A percentile compares a stretch with the other conserved stretches of the same genome.
Evolutionary conservation across 35 echinoderm and acorn worm species (phyloP).

Genomic region (Ptychodera flava): DNA sequence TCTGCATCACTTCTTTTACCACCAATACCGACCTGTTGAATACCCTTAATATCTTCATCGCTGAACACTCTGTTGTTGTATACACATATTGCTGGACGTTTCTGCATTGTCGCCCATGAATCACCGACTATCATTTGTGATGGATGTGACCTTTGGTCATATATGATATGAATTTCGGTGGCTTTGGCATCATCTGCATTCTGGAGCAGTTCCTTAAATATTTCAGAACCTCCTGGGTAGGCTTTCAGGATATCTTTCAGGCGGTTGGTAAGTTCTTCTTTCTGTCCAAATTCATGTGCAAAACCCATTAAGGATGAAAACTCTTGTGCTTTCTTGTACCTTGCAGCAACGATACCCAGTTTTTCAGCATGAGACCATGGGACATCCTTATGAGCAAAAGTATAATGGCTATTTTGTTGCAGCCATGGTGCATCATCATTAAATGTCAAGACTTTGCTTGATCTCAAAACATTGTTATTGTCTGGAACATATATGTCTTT

Average conservation of each 20-base stretch:
- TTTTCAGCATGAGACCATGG: slow-evolving; percentile 20
- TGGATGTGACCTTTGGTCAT: slow-evolving; percentile 49
- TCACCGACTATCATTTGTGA: slow-evolving; percentile 9
- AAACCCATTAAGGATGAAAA: slow-evolving; percentile 16
- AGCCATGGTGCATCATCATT: slow-evolving; percentile 43
- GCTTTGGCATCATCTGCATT: slow-evolving; percentile 82
- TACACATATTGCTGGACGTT: slow-evolving; percentile 48
- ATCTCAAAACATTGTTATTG: background rate
- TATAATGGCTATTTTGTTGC: background rate
- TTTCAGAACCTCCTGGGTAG: slow-evolving; percentile 30
- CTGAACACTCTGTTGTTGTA: slow-evolving; percentile 74
- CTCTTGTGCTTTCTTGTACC: slow-evolving; percentile 25
- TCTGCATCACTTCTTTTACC: slow-evolving; percentile 34
- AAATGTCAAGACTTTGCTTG: slow-evolving; percentile 21
- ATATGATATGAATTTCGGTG: slow-evolving; percentile 55
- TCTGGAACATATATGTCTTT: slow-evolving; percentile 37
- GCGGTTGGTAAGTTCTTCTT: slow-evolving; percentile 55
- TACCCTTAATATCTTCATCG: slow-evolving; percentile 70
- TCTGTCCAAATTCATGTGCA: slow-evolving; percentile 59
- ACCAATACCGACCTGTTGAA: slow-evolving; percentile 66
- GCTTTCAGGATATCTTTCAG: slow-evolving; percentile 40
- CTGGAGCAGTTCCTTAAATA: slow-evolving; percentile 77
- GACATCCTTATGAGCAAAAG: slow-evolving; percentile 30
- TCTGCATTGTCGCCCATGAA: slow-evolving; percentile 22
- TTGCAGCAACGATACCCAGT: slow-evolving; percentile 35